These are phyloP conservation scores for Saccopteryx leptura DNA, from an alignment of 2,113 vertebrate genomes.

Conservation along the genomic window DNA sequence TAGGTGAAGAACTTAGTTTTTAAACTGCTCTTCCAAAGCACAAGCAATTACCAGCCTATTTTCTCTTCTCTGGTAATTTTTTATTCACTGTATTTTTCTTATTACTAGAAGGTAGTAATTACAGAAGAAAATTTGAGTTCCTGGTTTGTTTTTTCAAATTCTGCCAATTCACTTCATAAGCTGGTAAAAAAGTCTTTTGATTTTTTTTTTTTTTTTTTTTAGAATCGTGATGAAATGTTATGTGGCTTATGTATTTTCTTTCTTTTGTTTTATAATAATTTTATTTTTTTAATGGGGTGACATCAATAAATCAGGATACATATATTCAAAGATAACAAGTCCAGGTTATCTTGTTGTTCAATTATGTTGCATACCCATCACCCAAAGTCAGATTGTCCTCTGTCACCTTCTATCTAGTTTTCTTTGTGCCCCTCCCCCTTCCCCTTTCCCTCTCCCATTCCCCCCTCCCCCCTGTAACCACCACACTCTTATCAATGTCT, in stretches of 20 bases:
- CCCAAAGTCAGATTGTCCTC: too few species aligned
- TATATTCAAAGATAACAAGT: too few species aligned
- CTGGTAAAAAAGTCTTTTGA: background rate
- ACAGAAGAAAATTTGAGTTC: background rate
- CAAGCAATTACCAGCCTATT: background rate
- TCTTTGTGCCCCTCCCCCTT: too few species aligned
- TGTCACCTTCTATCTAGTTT: too few species aligned
- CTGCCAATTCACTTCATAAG: background rate
- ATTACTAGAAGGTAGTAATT: background rate
- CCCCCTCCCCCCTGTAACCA: too few species aligned
- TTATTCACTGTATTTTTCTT: constrained; percentile 29
- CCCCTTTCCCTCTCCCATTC: too few species aligned
- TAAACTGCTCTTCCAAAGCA: background rate
- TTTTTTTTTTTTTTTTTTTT: background rate
- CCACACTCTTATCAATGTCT: too few species aligned
- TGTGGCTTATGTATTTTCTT: background rate
- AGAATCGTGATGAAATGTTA: background rate
- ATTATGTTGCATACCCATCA: too few species aligned
- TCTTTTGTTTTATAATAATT: too few species aligned
- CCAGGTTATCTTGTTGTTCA: too few species aligned
- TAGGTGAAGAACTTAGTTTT: background rate
- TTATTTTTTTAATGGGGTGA: too few species aligned
- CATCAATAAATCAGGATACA: too few species aligned
- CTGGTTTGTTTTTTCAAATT: background rate
- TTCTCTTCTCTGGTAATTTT: background rate